These are phyloP conservation scores for Nesogale talazaci DNA, from an alignment of 2,113 vertebrate species.

Conservation along the genomic window DNA sequence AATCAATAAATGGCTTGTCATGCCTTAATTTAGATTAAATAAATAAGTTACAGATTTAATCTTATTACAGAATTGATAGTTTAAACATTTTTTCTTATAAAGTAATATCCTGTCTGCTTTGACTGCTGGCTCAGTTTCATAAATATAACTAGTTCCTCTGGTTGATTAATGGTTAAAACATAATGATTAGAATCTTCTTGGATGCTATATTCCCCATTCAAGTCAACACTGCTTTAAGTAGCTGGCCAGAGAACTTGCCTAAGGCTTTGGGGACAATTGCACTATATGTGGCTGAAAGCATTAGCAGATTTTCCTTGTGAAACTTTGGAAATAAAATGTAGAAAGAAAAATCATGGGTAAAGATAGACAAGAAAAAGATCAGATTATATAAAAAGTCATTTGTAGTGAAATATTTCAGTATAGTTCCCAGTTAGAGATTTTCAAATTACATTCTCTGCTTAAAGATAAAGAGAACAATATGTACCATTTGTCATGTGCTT, in stretches of 20 bases:
- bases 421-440: background rate
- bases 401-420: slow-evolving; percentile 54
- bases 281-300: background rate
- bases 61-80: slow-evolving; percentile 11
- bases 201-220: background rate
- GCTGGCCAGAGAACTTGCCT: background rate
- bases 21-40: slow-evolving; percentile 28
- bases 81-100: slow-evolving; percentile 27
- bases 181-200: background rate
- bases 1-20: slow-evolving; percentile 19
- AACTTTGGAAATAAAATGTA: background rate
- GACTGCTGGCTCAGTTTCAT: background rate
- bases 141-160: slow-evolving; percentile 14
- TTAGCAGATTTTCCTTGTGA: background rate
- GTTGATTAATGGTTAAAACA: slow-evolving; percentile 24
- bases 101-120: slow-evolving; percentile 26
- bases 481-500: background rate
- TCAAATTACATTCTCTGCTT: background rate
- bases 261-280: background rate
- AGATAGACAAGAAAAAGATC: background rate
- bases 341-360: background rate
- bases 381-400: slow-evolving; percentile 18
- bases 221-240: slow-evolving; percentile 8
- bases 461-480: background rate
- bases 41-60: slow-evolving; percentile 44